phyloP scores from a whole-genome alignment of 2,113 vertebrate genomes.

The Steatornis caripensis region DNA sequence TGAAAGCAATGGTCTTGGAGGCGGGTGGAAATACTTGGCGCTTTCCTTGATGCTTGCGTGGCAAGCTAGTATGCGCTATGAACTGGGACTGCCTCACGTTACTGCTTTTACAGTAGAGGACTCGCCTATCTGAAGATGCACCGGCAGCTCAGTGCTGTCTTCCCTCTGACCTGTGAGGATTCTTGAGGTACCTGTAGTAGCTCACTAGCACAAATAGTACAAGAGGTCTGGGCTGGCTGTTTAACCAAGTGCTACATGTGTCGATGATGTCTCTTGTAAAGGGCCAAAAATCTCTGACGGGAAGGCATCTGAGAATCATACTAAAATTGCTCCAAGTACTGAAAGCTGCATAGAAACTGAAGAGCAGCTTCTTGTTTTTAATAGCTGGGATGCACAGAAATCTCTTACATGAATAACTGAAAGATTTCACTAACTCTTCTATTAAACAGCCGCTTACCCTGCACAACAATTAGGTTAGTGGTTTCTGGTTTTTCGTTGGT shows the following conservation, averaged over 20 bases:
- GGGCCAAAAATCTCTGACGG: neutral
- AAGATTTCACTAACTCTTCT: too few relatives aligned
- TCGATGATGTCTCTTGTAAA: neutral
- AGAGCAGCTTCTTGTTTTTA: neutral
- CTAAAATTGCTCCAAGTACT: neutral
- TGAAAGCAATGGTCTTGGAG: neutral
- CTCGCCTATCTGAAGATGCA: neutral
- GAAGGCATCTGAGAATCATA: neutral
- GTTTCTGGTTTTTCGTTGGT: neutral
- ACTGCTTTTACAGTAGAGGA: neutral
- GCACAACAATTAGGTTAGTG: neutral
- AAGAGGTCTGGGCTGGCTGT: neutral
- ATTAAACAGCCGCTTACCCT: neutral
- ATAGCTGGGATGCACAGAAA: accelerated
- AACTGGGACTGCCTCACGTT: neutral
- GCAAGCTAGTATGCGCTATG: neutral
- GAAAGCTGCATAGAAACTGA: neutral
- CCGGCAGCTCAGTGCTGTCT: neutral
- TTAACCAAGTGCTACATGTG: neutral
- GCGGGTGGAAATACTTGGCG: neutral
- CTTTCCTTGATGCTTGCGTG: neutral
- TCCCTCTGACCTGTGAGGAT: neutral
- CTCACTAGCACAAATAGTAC: neutral
- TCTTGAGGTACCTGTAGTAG: neutral
- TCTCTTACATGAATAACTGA: too few relatives aligned